Evolutionary conservation across 2,888 invertebrate genomes (phyloP), one percentile per base, ranked within the genome.

Genomic region (Tetragonula carbonaria): DNA sequence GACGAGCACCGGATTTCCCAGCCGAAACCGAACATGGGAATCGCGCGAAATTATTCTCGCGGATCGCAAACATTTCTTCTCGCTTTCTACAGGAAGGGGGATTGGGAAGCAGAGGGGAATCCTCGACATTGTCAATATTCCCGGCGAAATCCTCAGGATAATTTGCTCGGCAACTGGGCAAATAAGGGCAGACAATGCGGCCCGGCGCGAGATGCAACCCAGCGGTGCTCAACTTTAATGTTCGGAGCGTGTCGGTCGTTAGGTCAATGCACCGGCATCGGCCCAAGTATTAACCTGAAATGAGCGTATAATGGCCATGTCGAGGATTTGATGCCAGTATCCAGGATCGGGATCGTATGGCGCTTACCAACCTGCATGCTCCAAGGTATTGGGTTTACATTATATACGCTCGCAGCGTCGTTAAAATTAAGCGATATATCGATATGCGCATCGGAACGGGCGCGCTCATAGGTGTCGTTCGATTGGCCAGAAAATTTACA

Each of bases 361-460:
- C 80, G 84, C 72, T 68, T 77, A 88, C 88, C 74, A 74, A 80
- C 85, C 85, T 86, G 84, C 88, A 87, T 84, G 86, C 87, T 89
- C 85, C 86, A 83, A 88, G 87, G 90, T 92, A 92, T 92, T 90
- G 92, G 87, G 92, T 91, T 92, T 90, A 89, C 92, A 91, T 92
- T 91, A 91, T 89, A 85, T 89, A 90, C 86, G 87, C 89, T 85
- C 87, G 84, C 80, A 85, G 81, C 86, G 85, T 87, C 90, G 91
- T 92, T 91, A 90, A 91, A 92, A 92, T 92, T 92, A 92, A 91
- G 91, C 88, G 92, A 88, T 90, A 87, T 87, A 90, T 91, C 92
- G 92, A 91, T 92, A 92, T 91, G 87, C 90, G 84, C 81, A 73
- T 73, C 68, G 67, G 45, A 16, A 33, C 21, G 38, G 21, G 18